Evolutionary conservation across 2,113 vertebrate species (phyloP).

Genomic region (Semnornis frantzii): DNA sequence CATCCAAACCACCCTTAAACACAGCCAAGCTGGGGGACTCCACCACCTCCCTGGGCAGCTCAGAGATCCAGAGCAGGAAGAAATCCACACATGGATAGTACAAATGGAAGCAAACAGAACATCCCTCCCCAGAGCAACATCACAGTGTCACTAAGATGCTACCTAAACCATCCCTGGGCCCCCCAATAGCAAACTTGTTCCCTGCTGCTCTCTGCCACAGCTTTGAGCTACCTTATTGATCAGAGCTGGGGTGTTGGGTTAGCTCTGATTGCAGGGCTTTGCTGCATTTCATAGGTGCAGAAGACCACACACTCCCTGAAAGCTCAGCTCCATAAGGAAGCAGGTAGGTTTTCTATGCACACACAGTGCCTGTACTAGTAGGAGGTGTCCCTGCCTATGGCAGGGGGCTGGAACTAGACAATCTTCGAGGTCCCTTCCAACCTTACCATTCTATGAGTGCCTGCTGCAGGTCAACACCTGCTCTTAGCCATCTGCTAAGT

Average conservation of each 20-base stretch:
- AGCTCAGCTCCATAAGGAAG: neutral
- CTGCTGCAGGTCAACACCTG: neutral
- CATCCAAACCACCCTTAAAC: too few species aligned
- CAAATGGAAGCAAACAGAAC: neutral
- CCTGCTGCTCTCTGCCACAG: neutral
- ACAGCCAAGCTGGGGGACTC: too few species aligned
- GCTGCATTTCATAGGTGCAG: neutral
- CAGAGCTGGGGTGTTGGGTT: neutral
- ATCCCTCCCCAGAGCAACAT: neutral
- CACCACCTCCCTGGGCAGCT: too few species aligned
- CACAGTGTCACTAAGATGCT: fast-evolving
- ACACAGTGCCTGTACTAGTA: neutral
- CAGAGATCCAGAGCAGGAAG: neutral
- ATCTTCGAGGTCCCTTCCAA: too few species aligned
- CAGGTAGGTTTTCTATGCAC: neutral
- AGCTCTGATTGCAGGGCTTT: neutral
- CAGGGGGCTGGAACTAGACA: too few species aligned
- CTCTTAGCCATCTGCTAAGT: neutral
- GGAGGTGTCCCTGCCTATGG: too few species aligned
- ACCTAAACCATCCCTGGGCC: neutral
- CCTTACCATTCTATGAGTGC: too few species aligned
- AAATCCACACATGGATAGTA: neutral
- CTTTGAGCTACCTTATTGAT: neutral
- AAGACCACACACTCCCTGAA: neutral
- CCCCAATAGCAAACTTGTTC: neutral